Evolutionary conservation across 2,888 invertebrate genomes (phyloP), one percentile per base, ranked within the genome.

Genomic region (Xestia xanthographa): DNA sequence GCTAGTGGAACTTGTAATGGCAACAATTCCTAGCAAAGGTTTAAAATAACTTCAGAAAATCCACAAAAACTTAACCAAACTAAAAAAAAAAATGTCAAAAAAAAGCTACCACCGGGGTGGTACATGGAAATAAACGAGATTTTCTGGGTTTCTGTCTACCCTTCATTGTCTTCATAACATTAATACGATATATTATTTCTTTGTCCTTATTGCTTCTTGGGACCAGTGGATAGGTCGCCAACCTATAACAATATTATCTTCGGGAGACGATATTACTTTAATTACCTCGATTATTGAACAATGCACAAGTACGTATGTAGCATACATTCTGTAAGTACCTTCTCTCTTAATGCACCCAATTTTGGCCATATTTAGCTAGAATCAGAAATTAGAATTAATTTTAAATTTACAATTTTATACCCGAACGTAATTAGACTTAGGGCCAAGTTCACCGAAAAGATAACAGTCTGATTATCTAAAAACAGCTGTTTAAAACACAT

Each of bases 191-290:
- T 67, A 62, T 58, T 67, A 62, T 58, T 75, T 71, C 29, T 75
- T 78, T 85, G 74, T 79, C 75, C 70, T 63, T 48, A 70, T 62
- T 76, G 63, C 60, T 74, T 75, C 76, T 73, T 29, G 65, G 69
- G 62, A 72, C 53, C 65, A 14, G 50, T 66, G 65, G 66, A 17
- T 72, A 76, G 81, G 66, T 85, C 83, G 72, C 68, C 70, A 85
- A 79, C 87, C 78, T 77, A 58, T 63, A 63, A 60, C 34, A 34
- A 63, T 50, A 76, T 78, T 86, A 83, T 86, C 86, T 68, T 63
- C 58, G 63, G 45, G 48, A 70, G 63, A 79, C 77, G 75, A 79
- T 75, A 78, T 63, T 80, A 82, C 38, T 81, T 84, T 81, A 88
- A 80, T 70, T 86, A 82, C 80, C 68, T 45, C 66, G 58, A 62